A percentile compares a stretch with the other conserved stretches of the same genome.
Evolutionary conservation across 2,797 vertebrate species (phyloP).

Genomic region (Bufotes viridis): DNA sequence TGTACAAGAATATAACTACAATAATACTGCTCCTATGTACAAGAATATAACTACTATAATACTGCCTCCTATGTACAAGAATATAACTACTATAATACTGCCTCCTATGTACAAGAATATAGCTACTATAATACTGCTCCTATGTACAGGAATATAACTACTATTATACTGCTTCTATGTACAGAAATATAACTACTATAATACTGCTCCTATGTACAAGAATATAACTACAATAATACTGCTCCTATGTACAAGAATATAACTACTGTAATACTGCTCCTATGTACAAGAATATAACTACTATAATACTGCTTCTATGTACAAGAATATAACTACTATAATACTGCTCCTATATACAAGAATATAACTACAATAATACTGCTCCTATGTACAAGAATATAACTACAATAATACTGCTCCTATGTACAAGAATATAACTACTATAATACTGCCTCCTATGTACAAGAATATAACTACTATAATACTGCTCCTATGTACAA

Average conservation of each 20-base stretch:
- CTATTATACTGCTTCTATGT: not conserved
- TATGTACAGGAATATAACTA: constrained; percentile 1
- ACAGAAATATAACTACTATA: not conserved
- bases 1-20: too few species aligned
- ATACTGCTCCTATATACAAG: not conserved
- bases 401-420: too few species aligned
- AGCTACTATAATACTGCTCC: not conserved
- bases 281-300: not conserved
- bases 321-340: constrained; percentile 1
- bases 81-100: not conserved
- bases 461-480: too few species aligned
- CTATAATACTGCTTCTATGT: not conserved
- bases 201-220: not conserved
- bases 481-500: too few species aligned
- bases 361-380: constrained; percentile 11
- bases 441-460: too few species aligned
- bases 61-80: not conserved
- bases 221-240: not conserved
- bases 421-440: too few species aligned
- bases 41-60: not conserved
- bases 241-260: not conserved
- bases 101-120: not conserved
- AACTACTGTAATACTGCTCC: not conserved
- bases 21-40: too few species aligned
- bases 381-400: not conserved